Percentiles rank a stretch among this genome's conserved stretches.
Conservation (phyloP, 2,797 vertebrate genomes). For the Austrolebias charrua region DNA sequence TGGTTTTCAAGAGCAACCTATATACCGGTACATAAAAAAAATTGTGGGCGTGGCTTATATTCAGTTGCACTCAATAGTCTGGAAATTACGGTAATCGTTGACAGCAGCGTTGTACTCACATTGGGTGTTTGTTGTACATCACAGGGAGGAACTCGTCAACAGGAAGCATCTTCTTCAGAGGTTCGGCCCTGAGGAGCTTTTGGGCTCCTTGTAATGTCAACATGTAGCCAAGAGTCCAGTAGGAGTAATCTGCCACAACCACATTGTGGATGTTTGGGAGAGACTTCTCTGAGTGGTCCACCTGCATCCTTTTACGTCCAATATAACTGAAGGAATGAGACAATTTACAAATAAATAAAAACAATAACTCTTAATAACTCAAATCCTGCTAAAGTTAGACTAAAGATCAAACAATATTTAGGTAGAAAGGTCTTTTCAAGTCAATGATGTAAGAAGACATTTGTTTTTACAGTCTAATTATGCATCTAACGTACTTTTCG, state of each 20-base stretch:
- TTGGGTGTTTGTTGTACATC: slow-evolving; percentile 92
- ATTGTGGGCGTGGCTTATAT: too few species aligned
- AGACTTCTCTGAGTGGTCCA: slow-evolving; percentile 85
- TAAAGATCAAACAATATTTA: too few species aligned
- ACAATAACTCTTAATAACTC: too few species aligned
- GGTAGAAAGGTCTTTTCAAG: too few species aligned
- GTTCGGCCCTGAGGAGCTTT: slow-evolving; percentile 85
- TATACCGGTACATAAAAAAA: too few species aligned
- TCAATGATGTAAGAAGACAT: too few species aligned
- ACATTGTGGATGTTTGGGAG: slow-evolving; percentile 87
- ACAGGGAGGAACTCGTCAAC: slow-evolving; percentile 92
- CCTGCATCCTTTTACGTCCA: slow-evolving; percentile 92
- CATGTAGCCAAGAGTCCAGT: slow-evolving; percentile 91
- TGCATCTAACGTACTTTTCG: too few species aligned
- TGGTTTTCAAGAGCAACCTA: too few species aligned
- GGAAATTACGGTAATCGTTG: not conserved
- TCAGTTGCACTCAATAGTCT: too few species aligned
- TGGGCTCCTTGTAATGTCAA: slow-evolving; percentile 86
- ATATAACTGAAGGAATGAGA: slow-evolving; percentile 80
- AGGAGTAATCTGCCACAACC: slow-evolving; percentile 91
- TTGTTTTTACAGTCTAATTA: too few species aligned
- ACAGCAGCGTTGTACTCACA: slow-evolving; percentile 75
- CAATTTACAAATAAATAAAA: too few species aligned
- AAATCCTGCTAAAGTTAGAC: too few species aligned
- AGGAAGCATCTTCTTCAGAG: slow-evolving; percentile 85